Percentiles rank a stretch among this genome's conserved stretches.
phyloP scores from a whole-genome alignment of 37 sponge, comb jelly and placozoan genomes.

The Spongilla lacustris region DNA sequence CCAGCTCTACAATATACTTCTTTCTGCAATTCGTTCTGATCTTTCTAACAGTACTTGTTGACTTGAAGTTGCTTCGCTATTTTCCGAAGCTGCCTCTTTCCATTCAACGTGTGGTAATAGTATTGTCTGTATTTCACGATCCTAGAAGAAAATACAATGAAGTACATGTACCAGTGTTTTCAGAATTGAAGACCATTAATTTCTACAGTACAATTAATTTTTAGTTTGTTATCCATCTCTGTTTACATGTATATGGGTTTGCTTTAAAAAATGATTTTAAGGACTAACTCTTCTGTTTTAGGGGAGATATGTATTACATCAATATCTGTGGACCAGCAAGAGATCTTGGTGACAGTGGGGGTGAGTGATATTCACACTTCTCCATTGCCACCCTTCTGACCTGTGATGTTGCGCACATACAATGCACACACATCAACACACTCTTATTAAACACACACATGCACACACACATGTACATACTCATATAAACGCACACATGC shows the following conservation, averaged over 20 bases:
- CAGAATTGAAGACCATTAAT: no score
- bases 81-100: no score
- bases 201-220: background rate
- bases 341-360: background rate
- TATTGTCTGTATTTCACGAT: no score
- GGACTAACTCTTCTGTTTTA: background rate
- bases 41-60: no score
- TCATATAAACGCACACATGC: no score
- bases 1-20: no score
- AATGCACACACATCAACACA: background rate
- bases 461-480: background rate
- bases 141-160: no score
- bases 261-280: background rate
- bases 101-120: no score
- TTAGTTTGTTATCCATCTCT: background rate
- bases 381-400: background rate
- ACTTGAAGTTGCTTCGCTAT: no score
- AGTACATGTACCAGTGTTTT: no score
- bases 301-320: conserved; percentile 45
- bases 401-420: no score
- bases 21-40: no score
- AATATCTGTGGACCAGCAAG: conserved; percentile 45
- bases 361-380: conserved; percentile 7
- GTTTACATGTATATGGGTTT: background rate
- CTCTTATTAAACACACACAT: background rate